Percentiles rank a stretch among this genome's conserved stretches.
Evolutionary conservation across 2,113 vertebrate species (phyloP).

Genomic region (Asarcornis scutulata): DNA sequence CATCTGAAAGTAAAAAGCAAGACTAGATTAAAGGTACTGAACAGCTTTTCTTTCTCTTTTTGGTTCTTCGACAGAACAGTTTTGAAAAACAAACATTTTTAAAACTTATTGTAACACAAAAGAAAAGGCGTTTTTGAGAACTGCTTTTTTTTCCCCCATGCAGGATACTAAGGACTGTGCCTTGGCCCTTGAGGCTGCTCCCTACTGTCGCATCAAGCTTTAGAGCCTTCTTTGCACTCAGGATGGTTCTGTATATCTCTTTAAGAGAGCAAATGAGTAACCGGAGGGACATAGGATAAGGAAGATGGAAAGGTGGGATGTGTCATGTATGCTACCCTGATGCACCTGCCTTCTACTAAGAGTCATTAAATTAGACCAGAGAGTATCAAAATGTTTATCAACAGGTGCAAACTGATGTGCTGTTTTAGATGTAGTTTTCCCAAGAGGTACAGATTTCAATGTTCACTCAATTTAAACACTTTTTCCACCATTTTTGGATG

Average conservation of each 20-base stretch:
- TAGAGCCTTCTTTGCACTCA: background rate
- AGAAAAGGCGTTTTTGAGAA: background rate
- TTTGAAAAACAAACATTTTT: conserved; percentile 3
- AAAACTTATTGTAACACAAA: background rate
- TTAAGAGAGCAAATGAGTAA: background rate
- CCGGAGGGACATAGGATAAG: background rate
- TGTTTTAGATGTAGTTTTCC: background rate
- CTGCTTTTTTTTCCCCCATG: rapidly evolving
- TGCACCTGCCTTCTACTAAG: background rate
- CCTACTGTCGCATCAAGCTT: background rate
- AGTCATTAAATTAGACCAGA: background rate
- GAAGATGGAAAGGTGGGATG: background rate
- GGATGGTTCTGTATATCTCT: background rate
- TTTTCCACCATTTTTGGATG: background rate
- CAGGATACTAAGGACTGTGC: background rate
- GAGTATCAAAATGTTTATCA: background rate
- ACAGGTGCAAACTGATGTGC: background rate
- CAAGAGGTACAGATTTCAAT: background rate
- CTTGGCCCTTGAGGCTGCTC: rapidly evolving
- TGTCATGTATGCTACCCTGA: rapidly evolving
- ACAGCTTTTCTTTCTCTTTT: background rate
- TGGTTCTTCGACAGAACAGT: background rate
- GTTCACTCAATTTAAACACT: background rate
- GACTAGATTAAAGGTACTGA: background rate
- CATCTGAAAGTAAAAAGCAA: background rate